A percentile compares a stretch with the other conserved stretches of the same genome.
Conservation (phyloP, 2,113 vertebrate species). For the Myotis lucifugus region DNA sequence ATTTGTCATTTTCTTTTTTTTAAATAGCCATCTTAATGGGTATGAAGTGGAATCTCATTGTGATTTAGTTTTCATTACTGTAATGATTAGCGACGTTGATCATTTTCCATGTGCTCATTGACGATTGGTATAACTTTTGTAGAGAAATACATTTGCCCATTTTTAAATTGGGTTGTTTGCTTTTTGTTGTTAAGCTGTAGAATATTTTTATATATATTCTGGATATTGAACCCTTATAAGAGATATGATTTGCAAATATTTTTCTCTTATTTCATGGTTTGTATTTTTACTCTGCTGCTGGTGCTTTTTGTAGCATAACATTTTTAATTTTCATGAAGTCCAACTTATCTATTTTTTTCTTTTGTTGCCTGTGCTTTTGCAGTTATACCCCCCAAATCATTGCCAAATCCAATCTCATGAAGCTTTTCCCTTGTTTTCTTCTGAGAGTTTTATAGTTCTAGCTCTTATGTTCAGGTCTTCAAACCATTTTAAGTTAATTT, state of each 20-base stretch:
- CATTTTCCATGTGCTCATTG: background rate
- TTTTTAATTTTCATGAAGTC: background rate
- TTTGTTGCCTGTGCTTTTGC: constrained; percentile 11
- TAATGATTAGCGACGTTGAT: background rate
- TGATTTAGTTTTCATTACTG: background rate
- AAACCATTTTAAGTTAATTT: background rate
- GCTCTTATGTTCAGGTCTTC: background rate
- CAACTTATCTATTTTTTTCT: constrained; percentile 2
- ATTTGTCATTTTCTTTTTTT: background rate
- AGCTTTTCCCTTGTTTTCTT: constrained; percentile 7
- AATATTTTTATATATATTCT: background rate
- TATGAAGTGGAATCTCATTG: background rate
- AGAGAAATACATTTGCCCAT: background rate
- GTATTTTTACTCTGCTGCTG: background rate
- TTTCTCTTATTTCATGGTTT: background rate
- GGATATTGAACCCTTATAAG: background rate
- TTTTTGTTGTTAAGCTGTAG: background rate
- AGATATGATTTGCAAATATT: background rate
- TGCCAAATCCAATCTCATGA: background rate
- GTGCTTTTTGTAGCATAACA: background rate
- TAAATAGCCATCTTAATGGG: background rate
- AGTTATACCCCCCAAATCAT: background rate
- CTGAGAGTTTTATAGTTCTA: background rate
- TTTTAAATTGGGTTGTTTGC: background rate
- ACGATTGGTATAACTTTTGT: background rate